phyloP scores from a whole-genome alignment of 2,888 invertebrate genomes.

The Euclidia mi region DNA sequence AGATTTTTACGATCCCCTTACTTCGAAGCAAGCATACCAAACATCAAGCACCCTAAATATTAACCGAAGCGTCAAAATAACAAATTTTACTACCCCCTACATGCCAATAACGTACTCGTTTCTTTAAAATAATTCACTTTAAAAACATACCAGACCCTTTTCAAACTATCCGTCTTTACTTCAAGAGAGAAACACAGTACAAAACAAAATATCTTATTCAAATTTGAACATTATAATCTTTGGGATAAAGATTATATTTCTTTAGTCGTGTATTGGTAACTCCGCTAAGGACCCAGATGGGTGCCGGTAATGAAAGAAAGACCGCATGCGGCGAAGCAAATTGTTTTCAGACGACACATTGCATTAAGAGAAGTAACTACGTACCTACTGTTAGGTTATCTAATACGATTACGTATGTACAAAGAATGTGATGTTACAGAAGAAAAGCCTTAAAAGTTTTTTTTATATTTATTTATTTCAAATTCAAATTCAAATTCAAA shows the following conservation, averaged over 20 bases:
- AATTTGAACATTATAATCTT: slow-evolving; percentile 8
- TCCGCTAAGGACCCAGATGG: slow-evolving; percentile 50
- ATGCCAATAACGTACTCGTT: slow-evolving; percentile 48
- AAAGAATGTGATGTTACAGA: slow-evolving; percentile 5
- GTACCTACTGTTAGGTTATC: slow-evolving; percentile 49
- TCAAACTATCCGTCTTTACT: slow-evolving; percentile 50
- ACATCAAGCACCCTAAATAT: slow-evolving; percentile 34
- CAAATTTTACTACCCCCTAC: slow-evolving; percentile 26
- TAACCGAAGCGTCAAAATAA: slow-evolving; percentile 39
- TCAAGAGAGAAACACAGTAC: slow-evolving; percentile 26
- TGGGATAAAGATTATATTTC: slow-evolving; percentile 11
- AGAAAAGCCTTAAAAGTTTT: too few relatives aligned
- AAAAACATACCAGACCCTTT: slow-evolving; percentile 66
- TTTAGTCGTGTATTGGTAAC: slow-evolving; percentile 6
- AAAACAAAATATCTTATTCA: neutral
- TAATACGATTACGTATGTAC: slow-evolving; percentile 33
- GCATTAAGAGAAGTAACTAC: slow-evolving; percentile 78
- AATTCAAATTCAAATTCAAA: too few relatives aligned
- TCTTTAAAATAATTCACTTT: slow-evolving; percentile 71
- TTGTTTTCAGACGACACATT: slow-evolving; percentile 87
- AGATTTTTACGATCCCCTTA: slow-evolving; percentile 46
- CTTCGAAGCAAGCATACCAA: slow-evolving; percentile 34
- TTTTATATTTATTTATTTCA: too few relatives aligned
- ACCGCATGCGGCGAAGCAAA: slow-evolving; percentile 84
- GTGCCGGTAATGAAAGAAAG: slow-evolving; percentile 80